Evolutionary conservation across 2,797 vertebrate species (phyloP).

Genomic region (Garrulus glandarius): DNA sequence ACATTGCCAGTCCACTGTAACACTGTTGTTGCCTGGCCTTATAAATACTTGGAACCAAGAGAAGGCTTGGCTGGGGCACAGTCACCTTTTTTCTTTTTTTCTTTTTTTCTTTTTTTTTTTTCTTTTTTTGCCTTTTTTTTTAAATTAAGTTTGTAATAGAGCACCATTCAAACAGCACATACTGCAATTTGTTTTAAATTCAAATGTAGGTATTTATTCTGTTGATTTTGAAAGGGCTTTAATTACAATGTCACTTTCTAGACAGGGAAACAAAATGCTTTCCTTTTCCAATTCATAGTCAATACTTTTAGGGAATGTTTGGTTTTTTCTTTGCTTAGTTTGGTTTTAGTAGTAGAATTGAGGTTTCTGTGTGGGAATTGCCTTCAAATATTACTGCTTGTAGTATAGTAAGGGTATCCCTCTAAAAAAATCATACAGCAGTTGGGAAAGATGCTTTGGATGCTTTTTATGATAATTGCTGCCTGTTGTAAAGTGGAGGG

Average conservation of each 20-base stretch:
- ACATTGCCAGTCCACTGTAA: neutral
- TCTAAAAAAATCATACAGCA: neutral
- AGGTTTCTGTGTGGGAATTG: neutral
- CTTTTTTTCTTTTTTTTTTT: neutral
- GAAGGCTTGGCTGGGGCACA: conserved; percentile 55
- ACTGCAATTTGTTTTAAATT: conserved; percentile 13
- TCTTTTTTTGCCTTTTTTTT: neutral
- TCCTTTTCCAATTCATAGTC: neutral
- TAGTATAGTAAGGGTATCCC: neutral
- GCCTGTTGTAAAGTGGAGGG: neutral
- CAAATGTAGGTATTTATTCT: neutral
- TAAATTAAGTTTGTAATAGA: neutral
- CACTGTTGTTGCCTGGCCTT: conserved; percentile 5
- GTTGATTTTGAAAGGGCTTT: neutral
- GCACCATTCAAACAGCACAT: conserved; percentile 52
- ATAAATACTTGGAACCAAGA: neutral
- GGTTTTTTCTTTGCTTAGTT: neutral
- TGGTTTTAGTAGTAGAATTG: neutral
- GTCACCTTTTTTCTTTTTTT: conserved; percentile 15
- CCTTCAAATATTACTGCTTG: neutral
- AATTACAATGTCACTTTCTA: neutral
- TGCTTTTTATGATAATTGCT: neutral
- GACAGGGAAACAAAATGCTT: neutral
- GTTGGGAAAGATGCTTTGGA: neutral
- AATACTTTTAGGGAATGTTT: neutral